phyloP scores from a whole-genome alignment of 2,113 vertebrate species.

The Genyomyrus donnyi region DNA sequence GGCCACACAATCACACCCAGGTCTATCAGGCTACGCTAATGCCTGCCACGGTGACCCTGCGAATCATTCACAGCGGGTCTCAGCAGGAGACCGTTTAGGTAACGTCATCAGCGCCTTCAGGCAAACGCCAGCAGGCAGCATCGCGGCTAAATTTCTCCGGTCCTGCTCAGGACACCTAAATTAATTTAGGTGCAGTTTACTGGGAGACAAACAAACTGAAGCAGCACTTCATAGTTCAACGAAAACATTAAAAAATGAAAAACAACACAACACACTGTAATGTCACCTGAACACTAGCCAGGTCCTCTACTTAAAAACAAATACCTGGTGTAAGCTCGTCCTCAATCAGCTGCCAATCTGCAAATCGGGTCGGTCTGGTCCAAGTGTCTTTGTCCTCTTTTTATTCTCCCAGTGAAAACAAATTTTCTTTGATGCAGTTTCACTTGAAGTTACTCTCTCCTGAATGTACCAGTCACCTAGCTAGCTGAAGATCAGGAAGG shows the following conservation, averaged over 20 bases:
- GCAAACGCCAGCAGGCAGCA: not conserved
- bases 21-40: slow-evolving; percentile 65
- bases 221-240: not conserved
- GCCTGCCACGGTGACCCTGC: slow-evolving; percentile 42
- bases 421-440: not conserved
- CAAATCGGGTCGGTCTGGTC: not conserved
- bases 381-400: not conserved
- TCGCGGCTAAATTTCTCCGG: not conserved
- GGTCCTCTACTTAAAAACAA: not conserved
- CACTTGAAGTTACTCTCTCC: not conserved
- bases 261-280: not conserved
- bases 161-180: not conserved
- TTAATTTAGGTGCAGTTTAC: not conserved
- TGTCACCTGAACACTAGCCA: not conserved
- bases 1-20: slow-evolving; percentile 47
- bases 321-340: not conserved
- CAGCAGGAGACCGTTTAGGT: slow-evolving; percentile 22
- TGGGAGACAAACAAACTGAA: not conserved
- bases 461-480: not conserved
- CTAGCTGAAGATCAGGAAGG: not conserved
- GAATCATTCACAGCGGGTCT: slow-evolving; percentile 39
- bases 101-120: slow-evolving; percentile 23
- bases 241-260: not conserved
- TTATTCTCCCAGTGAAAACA: not conserved
- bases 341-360: not conserved